Evolutionary conservation across 2,888 invertebrate genomes (phyloP).

Genomic region (Zonitis immaculata): DNA sequence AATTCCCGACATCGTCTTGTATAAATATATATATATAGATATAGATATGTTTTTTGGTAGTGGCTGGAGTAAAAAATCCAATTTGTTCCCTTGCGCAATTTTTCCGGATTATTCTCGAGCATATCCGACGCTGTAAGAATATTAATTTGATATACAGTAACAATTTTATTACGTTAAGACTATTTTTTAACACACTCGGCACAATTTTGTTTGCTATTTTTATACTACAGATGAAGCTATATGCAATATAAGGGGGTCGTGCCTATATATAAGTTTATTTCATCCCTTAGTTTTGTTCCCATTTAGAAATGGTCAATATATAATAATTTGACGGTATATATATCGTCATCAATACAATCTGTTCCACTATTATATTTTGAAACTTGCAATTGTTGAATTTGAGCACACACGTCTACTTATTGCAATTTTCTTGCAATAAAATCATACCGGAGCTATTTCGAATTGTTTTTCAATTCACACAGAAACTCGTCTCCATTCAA

Average conservation of each 20-base stretch:
- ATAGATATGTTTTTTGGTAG: background rate
- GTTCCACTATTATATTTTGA: background rate
- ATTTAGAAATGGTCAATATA: background rate
- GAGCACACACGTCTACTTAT: background rate
- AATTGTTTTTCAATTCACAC: too few relatives aligned
- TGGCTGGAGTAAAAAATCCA: conserved; percentile 26
- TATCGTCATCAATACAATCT: background rate
- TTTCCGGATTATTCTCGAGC: conserved; percentile 24
- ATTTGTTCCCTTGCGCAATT: conserved; percentile 26
- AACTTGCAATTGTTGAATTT: background rate
- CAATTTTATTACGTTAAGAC: conserved; percentile 15
- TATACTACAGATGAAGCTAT: too few relatives aligned
- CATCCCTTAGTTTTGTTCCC: background rate
- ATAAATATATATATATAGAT: too few relatives aligned
- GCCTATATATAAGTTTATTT: background rate
- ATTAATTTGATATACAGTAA: conserved; percentile 26
- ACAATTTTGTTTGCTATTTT: too few relatives aligned
- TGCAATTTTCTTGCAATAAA: background rate
- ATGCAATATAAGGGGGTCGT: too few relatives aligned
- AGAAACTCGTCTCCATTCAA: too few relatives aligned
- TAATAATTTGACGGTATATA: too few relatives aligned
- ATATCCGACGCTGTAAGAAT: conserved; percentile 21
- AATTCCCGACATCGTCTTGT: conserved; percentile 27
- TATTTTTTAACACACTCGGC: conserved; percentile 15
- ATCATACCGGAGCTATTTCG: background rate